Base-by-base conservation (phyloP, 2,888 invertebrate genomes). In the Oxyscelio sp. region DNA sequence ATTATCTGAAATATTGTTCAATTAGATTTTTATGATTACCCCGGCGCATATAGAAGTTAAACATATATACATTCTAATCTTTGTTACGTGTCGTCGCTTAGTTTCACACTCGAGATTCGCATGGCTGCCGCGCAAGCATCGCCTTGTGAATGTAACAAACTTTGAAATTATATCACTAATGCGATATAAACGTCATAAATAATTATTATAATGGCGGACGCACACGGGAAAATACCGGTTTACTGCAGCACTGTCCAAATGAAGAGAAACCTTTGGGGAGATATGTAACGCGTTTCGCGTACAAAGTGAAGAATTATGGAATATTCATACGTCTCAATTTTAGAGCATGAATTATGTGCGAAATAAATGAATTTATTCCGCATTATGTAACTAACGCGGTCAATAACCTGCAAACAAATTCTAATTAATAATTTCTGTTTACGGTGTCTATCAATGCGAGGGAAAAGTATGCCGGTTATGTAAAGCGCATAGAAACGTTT, bases 121-220 rank as follows among this genome's bases (percentile, higher is more conserved):
- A 82, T 80, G 70, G 77, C 79, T 75, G 85, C 79, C 75, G 80
- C 34, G 71, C 61, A 50, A 80, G 80, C 80, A 84, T 71, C 71
- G 84, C 73, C 71, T 84, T 70, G 65, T 83, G 87, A 83, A 87
- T 86, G 87, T 87, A 87, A 87, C 90, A 87, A 92, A 91, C 91
- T 91, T 91, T 91, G 90, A 92, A 92, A 92, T 92, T 92, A 91
- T 91, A 90, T 91, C 89, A 82, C 90, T 89, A 89, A 90, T 91
- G 90, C 91, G 91, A 90, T 91, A 91, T 89, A 90, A 90, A 89
- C 87, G 88, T 90, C 88, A 88, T 91, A 91, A 92, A 92, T 92
- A 91, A 91, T 91, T 89, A 90, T 91, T 91, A 90, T 90, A 89
- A 90, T 91, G 90, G 90, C 89, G 87, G 85, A 87, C 86, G 90